These are phyloP conservation scores for Epizoanthus stellaris DNA, from an alignment of 92 coral and sea anemone genomes.

Conservation along the genomic window DNA sequence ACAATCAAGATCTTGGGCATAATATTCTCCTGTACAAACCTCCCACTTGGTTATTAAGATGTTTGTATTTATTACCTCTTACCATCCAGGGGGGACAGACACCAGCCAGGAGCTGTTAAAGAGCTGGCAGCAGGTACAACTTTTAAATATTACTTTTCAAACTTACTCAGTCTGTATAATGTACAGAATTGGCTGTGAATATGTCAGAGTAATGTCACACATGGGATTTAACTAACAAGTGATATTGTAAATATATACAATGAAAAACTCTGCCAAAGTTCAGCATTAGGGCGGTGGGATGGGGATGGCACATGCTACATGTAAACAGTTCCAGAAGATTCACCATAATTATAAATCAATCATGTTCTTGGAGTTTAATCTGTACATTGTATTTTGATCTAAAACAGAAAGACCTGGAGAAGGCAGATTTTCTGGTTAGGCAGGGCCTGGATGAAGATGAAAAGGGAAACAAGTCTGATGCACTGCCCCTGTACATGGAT, in stretches of 20 bases:
- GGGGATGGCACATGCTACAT: too few relatives aligned
- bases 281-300: too few relatives aligned
- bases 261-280: too few relatives aligned
- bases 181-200: neutral
- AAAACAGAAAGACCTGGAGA: constrained; percentile 79
- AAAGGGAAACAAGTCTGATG: constrained; percentile 74
- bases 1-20: too few relatives aligned
- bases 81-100: constrained; percentile 32
- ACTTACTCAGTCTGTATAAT: neutral
- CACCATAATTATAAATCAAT: neutral
- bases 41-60: too few relatives aligned
- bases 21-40: too few relatives aligned
- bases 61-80: neutral
- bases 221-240: too few relatives aligned
- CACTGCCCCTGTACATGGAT: constrained; percentile 89
- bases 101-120: constrained; percentile 59
- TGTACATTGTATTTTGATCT: neutral
- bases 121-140: constrained; percentile 83
- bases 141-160: neutral
- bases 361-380: neutral
- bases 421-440: constrained; percentile 88
- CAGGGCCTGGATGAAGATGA: constrained; percentile 96
- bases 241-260: too few relatives aligned
- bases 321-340: too few relatives aligned
- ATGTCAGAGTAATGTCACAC: too few relatives aligned